phyloP scores from a whole-genome alignment of 2,113 vertebrate genomes.

The Hippocampus zosterae region DNA sequence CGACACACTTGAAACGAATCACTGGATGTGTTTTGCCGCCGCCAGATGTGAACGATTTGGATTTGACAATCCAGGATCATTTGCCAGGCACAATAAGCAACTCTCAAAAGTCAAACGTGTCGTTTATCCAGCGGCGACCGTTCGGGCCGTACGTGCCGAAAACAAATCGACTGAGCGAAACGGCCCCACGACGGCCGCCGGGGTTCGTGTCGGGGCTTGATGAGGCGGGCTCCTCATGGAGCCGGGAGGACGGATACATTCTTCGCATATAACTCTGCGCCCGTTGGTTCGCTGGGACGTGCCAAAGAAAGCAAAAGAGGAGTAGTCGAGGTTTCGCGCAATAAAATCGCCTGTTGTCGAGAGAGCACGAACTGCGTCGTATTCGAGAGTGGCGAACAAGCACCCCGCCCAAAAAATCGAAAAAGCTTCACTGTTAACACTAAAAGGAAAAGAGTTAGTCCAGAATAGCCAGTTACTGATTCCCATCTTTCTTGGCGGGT shows the following conservation, averaged over 20 bases:
- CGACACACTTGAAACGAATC: constrained; percentile 11
- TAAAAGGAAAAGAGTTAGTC: neutral
- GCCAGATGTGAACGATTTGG: no score
- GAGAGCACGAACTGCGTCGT: constrained; percentile 8
- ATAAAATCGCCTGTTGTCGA: constrained; percentile 41
- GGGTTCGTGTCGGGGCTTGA: constrained; percentile 55
- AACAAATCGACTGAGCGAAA: constrained; percentile 42
- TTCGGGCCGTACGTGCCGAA: constrained; percentile 22
- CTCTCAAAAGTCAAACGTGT: no score
- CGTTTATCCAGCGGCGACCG: constrained; percentile 26
- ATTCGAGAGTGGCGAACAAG: neutral
- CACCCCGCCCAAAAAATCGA: no score
- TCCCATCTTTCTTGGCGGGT: constrained; percentile 7
- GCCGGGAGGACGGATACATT: constrained; percentile 41
- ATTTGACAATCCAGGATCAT: neutral
- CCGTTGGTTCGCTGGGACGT: constrained; percentile 23
- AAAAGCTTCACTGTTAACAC: neutral
- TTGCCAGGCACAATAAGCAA: neutral
- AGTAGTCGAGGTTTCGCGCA: constrained; percentile 41
- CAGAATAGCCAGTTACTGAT: neutral
- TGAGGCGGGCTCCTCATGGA: constrained; percentile 39
- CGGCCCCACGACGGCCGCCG: constrained; percentile 24
- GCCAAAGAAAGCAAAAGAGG: constrained; percentile 40
- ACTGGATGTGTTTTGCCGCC: neutral
- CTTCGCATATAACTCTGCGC: constrained; percentile 40